A percentile compares a stretch with the other conserved stretches of the same genome.
Evolutionary conservation across 1,140 invertebrate species (phyloP).

Genomic region (Yoshiicerus persimilis): DNA sequence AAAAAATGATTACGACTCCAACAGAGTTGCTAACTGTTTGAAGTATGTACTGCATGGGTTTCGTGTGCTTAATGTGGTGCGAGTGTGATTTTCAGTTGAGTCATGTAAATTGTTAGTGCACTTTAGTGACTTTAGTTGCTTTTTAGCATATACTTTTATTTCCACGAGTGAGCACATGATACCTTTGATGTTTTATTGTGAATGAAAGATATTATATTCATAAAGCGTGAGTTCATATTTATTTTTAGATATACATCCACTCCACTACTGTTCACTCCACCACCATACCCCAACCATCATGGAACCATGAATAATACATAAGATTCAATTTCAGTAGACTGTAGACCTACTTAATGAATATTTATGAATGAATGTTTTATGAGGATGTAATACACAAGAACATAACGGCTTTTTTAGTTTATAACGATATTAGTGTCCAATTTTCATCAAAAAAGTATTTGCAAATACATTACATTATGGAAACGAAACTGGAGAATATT

Average conservation of each 20-base stretch:
- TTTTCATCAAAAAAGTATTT: too few species aligned
- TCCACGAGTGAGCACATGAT: too few species aligned
- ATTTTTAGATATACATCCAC: too few species aligned
- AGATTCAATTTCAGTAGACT: background rate
- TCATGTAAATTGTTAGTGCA: background rate
- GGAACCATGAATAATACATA: too few species aligned
- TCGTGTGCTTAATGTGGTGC: background rate
- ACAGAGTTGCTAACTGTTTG: background rate
- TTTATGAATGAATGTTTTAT: background rate
- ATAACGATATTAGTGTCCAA: too few species aligned
- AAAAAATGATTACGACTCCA: background rate
- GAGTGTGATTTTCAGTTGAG: background rate
- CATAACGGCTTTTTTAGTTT: too few species aligned
- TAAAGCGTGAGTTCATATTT: background rate
- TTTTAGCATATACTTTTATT: too few species aligned
- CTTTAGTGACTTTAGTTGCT: too few species aligned
- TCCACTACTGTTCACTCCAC: background rate
- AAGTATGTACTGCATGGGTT: background rate
- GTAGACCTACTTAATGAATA: background rate
- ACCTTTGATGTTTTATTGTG: background rate
- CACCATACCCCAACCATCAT: background rate
- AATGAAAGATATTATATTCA: background rate
- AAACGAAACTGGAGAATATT: too few species aligned
- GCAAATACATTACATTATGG: too few species aligned
- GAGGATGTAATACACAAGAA: background rate